Base-by-base conservation (phyloP, 1,140 invertebrate genomes). In the Calephelis nemesis region DNA sequence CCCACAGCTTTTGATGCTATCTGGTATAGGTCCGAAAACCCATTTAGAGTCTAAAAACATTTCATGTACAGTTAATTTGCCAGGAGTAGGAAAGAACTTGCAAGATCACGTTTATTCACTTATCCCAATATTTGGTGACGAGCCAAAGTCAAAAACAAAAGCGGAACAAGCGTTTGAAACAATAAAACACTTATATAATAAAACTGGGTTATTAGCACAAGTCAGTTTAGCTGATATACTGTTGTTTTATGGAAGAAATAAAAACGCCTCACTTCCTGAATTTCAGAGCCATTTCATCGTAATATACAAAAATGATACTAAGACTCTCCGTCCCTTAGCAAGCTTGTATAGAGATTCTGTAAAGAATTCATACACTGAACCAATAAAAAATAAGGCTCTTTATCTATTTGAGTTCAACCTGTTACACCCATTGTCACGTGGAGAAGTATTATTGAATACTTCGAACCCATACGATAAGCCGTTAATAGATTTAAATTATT, bases 361-460 rank as follows among this genome's bases (percentile, higher is more conserved):
- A 7, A 74, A 76, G 47, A 76, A 88, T 42, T 85, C 83, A 67
- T 80, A 93, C 15, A 30, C 79, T 9, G 69, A 88, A 15, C 76
- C 85, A 39, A 92, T 85, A 62, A 74, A 86, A 67, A 70, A 92
- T 4, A 77, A 89, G 50, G 84, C 67, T 75, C 78, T 70, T 70
- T 93, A 76, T 78, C 30, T 30, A 30, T 30, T 30, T 30, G 30
- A 30, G 30, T 30, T 30, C 30, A 30, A 30, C 30, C 30, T 30
- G 30, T 30, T 30, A 30, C 30, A 30, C 3, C 30, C 30, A 30
- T 1, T 30, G 30, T 4, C 30, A 30, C 30, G 30, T 4, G 30
- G 30, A 30, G 30, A 30, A 30, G 3, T 30, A 30, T 30, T 30
- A 30, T 30, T 30, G 30, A 30, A 30, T 4, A 30, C 30, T 30